Percentiles rank a stretch among this genome's conserved stretches.
phyloP scores from a whole-genome alignment of 1,140 invertebrate species.

The Cryptotermes secundus region DNA sequence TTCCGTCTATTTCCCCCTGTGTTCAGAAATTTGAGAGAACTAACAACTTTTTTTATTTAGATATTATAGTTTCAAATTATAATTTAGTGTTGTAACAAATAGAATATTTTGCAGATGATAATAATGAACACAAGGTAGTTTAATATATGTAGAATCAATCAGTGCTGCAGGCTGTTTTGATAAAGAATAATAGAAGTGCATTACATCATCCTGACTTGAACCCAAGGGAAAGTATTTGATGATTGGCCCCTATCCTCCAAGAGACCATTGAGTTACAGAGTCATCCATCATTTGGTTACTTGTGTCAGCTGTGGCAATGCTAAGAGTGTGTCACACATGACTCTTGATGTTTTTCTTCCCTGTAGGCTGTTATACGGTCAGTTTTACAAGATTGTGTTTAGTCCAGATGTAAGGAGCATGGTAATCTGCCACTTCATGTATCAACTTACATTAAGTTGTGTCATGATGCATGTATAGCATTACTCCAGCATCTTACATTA shows the following conservation, averaged over 20 bases:
- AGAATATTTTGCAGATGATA: not conserved
- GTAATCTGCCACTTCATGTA: not conserved
- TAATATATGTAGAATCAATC: not conserved
- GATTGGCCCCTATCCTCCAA: no score
- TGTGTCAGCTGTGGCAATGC: not conserved
- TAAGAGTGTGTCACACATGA: not conserved
- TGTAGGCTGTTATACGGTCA: not conserved
- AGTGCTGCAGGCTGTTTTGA: no score
- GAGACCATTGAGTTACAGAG: no score
- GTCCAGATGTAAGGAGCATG: not conserved
- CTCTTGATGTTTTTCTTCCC: not conserved
- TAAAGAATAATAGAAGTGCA: no score
- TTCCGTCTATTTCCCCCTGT: not conserved
- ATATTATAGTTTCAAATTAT: not conserved
- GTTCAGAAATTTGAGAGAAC: not conserved
- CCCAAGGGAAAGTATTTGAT: no score
- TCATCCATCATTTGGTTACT: no score
- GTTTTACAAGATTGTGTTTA: not conserved
- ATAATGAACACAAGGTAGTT: not conserved
- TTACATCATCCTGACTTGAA: not conserved
- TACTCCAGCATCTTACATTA: no score
- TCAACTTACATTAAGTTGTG: not conserved
- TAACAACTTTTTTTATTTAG: not conserved
- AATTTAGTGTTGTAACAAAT: not conserved
- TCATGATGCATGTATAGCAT: no score